A percentile compares a stretch with the other conserved stretches of the same genome.
Conservation (phyloP, 1,140 invertebrate genomes). For the Lepidurus packardi region DNA sequence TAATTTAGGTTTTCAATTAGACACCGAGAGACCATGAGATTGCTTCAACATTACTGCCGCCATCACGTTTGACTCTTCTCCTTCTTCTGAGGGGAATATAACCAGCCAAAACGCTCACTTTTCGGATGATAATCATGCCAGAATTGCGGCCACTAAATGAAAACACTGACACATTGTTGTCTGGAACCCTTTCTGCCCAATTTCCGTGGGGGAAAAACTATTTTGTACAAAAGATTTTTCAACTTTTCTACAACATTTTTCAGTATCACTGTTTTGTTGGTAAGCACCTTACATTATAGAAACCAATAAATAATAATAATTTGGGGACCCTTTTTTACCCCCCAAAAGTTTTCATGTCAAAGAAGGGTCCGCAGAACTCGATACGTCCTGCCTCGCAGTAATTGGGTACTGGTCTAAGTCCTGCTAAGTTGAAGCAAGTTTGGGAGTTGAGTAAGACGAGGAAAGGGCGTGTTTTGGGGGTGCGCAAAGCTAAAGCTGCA, state of each 20-base stretch:
- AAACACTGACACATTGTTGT: neutral
- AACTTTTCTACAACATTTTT: too few relatives aligned
- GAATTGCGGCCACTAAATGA: neutral
- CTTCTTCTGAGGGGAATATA: neutral
- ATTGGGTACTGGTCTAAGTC: neutral
- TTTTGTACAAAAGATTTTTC: too few relatives aligned
- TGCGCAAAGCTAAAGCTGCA: conserved; percentile 7
- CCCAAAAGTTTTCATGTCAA: neutral
- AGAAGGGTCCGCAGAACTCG: neutral
- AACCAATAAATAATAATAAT: neutral
- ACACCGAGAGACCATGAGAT: neutral
- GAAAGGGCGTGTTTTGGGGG: neutral
- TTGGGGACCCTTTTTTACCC: neutral
- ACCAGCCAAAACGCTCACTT: neutral
- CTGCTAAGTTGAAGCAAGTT: neutral
- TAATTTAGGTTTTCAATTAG: neutral
- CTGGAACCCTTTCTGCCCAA: neutral
- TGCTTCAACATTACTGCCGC: neutral
- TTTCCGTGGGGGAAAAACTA: neutral
- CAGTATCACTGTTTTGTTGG: too few relatives aligned
- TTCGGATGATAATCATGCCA: neutral
- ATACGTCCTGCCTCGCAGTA: conserved; percentile 8
- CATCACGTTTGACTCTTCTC: neutral
- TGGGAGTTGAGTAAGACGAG: neutral
- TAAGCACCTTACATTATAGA: neutral